These are phyloP conservation scores for Tenebrosternarchus preto DNA, from an alignment of 2,113 vertebrate genomes.

Conservation along the genomic window DNA sequence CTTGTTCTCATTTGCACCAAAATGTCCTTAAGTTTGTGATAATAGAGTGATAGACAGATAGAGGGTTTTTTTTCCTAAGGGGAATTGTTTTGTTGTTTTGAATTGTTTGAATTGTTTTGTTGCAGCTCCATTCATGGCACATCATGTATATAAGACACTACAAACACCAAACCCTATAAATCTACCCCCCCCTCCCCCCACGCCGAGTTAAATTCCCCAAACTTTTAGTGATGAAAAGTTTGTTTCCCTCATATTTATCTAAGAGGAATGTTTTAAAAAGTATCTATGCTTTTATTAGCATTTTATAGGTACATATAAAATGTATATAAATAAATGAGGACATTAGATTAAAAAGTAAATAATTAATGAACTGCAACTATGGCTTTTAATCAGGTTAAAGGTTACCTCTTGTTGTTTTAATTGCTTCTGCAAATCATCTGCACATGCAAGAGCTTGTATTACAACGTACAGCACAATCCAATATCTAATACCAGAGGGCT, in stretches of 20 bases:
- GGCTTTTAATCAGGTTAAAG: conserved; percentile 46
- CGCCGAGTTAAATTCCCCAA: conserved; percentile 16
- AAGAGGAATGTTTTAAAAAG: conserved; percentile 73
- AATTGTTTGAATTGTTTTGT: no score
- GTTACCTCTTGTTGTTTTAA: conserved; percentile 48
- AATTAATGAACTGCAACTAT: conserved; percentile 38
- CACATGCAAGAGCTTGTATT: conserved; percentile 38
- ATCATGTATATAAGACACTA: not conserved
- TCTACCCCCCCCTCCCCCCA: not conserved
- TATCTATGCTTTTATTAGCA: conserved; percentile 51
- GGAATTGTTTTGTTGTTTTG: no score
- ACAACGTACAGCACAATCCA: conserved; percentile 43
- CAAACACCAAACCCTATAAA: no score
- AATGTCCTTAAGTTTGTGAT: no score
- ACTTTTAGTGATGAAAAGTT: conserved; percentile 66
- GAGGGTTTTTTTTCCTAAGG: no score
- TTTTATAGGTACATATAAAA: conserved; percentile 48
- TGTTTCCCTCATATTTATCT: conserved; percentile 61
- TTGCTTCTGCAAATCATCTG: conserved; percentile 47
- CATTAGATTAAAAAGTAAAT: conserved; percentile 52
- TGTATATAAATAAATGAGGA: conserved; percentile 47
- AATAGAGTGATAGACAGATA: no score
- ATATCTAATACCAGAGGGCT: conserved; percentile 49
- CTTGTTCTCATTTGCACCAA: not conserved
- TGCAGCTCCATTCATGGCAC: no score